These are phyloP conservation scores for Xanthorhoe designata DNA, from an alignment of 2,888 invertebrate genomes.

Conservation along the genomic window DNA sequence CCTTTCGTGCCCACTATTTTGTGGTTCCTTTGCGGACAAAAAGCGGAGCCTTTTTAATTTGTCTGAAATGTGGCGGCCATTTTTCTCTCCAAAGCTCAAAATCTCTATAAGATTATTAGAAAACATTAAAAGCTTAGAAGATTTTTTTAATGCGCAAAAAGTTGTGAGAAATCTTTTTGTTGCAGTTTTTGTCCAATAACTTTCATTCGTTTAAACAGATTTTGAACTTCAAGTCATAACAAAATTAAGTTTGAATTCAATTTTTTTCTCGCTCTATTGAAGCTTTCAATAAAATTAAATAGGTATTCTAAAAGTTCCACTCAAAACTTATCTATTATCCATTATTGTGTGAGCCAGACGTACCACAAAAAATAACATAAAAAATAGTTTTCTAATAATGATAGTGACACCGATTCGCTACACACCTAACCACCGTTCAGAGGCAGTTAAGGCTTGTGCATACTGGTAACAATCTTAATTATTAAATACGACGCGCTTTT, in stretches of 20 bases:
- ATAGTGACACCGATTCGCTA: slow-evolving; percentile 35
- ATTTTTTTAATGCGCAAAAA: background rate
- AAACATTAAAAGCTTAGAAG: background rate
- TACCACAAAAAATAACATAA: slow-evolving; percentile 33
- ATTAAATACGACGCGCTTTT: no score
- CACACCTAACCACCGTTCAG: slow-evolving; percentile 33
- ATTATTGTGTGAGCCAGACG: slow-evolving; percentile 32
- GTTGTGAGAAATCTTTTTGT: background rate
- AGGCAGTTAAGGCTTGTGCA: slow-evolving; percentile 38
- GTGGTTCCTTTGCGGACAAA: slow-evolving; percentile 43
- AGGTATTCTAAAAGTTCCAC: slow-evolving; percentile 11
- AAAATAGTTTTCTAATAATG: slow-evolving; percentile 35
- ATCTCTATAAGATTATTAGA: slow-evolving; percentile 2
- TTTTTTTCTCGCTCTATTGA: background rate
- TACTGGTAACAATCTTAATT: no score
- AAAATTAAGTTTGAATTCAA: background rate
- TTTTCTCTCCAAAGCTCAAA: slow-evolving; percentile 18
- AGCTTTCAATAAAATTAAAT: slow-evolving; percentile 1
- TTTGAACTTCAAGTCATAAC: background rate
- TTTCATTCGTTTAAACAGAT: background rate
- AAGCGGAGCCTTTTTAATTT: slow-evolving; percentile 39
- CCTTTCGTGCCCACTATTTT: slow-evolving; percentile 38
- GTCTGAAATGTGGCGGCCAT: slow-evolving; percentile 42
- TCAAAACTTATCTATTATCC: slow-evolving; percentile 17
- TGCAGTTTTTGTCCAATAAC: background rate